phyloP scores from a whole-genome alignment of 1,140 invertebrate species.

The Anthonomus grandis region DNA sequence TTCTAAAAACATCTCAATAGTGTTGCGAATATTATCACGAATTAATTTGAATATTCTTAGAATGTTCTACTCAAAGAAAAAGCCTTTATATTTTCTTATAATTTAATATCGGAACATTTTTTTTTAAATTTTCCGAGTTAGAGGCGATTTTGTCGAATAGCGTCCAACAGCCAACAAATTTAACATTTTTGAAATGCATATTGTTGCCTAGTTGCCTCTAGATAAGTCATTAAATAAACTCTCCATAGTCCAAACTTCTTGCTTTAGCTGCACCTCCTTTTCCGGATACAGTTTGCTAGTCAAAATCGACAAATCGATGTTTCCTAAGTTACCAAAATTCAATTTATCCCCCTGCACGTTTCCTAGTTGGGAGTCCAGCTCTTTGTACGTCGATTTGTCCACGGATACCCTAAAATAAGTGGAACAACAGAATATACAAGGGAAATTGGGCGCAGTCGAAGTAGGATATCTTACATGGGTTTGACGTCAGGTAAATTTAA shows the following conservation, averaged over 20 bases:
- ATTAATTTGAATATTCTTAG: too few species aligned
- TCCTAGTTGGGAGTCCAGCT: conserved; percentile 37
- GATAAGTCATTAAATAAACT: conserved; percentile 39
- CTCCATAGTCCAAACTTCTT: conserved; percentile 44
- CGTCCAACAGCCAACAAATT: too few species aligned
- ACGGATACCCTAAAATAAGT: conserved; percentile 36
- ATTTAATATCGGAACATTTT: too few species aligned
- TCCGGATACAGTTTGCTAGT: conserved; percentile 39
- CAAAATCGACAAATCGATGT: conserved; percentile 43
- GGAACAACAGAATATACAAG: neutral
- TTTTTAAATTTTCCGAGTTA: too few species aligned
- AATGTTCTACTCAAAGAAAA: too few species aligned
- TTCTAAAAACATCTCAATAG: too few species aligned
- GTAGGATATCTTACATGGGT: conserved; percentile 31
- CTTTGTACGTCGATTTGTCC: conserved; percentile 45
- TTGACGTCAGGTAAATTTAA: conserved; percentile 38
- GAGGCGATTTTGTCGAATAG: too few species aligned
- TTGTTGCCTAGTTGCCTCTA: conserved; percentile 21
- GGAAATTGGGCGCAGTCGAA: neutral
- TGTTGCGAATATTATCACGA: too few species aligned
- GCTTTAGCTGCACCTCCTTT: conserved; percentile 39
- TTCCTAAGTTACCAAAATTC: conserved; percentile 39
- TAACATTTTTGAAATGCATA: too few species aligned
- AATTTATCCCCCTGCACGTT: conserved; percentile 31
- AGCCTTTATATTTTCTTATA: too few species aligned